Evolutionary conservation across 2,113 vertebrate genomes (phyloP).

Genomic region (Hippolais icterina): DNA sequence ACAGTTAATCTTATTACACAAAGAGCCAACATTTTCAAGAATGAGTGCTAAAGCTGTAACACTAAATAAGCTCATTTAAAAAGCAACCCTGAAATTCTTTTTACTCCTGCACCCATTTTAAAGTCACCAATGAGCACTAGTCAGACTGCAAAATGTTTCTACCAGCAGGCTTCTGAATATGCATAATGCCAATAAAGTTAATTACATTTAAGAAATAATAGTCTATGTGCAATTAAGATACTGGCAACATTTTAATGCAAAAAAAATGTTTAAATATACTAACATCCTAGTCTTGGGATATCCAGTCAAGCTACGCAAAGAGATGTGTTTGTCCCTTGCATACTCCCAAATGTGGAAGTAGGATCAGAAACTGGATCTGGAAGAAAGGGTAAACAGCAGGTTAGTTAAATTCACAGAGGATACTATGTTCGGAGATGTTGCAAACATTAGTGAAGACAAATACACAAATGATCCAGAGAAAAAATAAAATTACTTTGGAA

Average conservation of each 20-base stretch:
- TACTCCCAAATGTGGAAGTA: conserved; percentile 77
- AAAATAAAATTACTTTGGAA: conserved; percentile 21
- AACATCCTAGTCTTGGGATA: conserved; percentile 76
- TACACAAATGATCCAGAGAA: conserved; percentile 26
- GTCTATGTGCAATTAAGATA: conserved; percentile 57
- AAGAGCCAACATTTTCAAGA: conserved; percentile 44
- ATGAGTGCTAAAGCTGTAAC: conserved; percentile 11
- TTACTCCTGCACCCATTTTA: conserved; percentile 6
- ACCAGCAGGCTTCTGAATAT: conserved; percentile 55
- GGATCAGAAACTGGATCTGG: conserved; percentile 76
- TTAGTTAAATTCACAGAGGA: conserved; percentile 71
- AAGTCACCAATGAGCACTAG: conserved; percentile 33
- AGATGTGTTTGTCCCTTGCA: conserved; percentile 74
- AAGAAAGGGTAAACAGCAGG: conserved; percentile 75
- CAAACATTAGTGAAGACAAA: conserved; percentile 67
- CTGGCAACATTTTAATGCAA: conserved; percentile 66
- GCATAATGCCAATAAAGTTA: conserved; percentile 39
- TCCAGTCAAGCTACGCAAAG: conserved; percentile 76
- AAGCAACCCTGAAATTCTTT: conserved; percentile 24
- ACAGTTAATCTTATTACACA: conserved; percentile 32
- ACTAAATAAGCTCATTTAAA: conserved; percentile 30
- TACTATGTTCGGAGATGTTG: conserved; percentile 31
- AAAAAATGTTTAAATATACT: conserved; percentile 71
- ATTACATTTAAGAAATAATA: conserved; percentile 49
- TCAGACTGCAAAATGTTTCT: conserved; percentile 11